A percentile compares a stretch with the other conserved stretches of the same genome.
Conservation (phyloP, 2,113 vertebrate species). For the human region DNA sequence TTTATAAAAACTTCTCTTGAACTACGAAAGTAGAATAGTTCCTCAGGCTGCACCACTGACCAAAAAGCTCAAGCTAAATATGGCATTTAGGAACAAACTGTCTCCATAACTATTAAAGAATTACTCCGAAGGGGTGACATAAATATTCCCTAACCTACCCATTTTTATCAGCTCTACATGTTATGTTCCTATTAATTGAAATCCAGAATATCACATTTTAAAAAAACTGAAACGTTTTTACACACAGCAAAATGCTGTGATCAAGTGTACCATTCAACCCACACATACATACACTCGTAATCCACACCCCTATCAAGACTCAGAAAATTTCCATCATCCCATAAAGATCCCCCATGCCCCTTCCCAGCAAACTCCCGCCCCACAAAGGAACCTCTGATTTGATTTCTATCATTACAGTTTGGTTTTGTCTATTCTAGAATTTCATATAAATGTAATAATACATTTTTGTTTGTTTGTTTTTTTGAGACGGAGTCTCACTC, state of each 20-base stretch:
- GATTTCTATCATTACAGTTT: slow-evolving; percentile 26
- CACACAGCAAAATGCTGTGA: not conserved
- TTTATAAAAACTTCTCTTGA: slow-evolving; percentile 27
- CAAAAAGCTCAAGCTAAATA: slow-evolving; percentile 28
- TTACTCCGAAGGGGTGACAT: not conserved
- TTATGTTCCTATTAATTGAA: not conserved
- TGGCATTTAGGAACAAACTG: not conserved
- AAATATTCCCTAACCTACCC: not conserved
- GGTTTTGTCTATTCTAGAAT: slow-evolving; percentile 48
- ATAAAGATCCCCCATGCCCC: not conserved
- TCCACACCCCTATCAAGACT: slow-evolving; percentile 13
- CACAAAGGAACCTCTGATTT: slow-evolving; percentile 17
- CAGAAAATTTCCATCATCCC: not conserved
- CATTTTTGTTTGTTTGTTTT: not conserved
- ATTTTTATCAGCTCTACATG: not conserved
- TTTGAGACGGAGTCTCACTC: too few relatives aligned
- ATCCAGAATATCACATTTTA: not conserved
- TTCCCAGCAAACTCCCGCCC: not conserved
- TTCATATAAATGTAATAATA: slow-evolving; percentile 36
- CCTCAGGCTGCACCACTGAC: not conserved
- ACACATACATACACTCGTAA: not conserved
- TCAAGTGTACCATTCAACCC: not conserved
- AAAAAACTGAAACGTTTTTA: not conserved
- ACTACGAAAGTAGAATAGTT: slow-evolving; percentile 36
- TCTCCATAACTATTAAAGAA: not conserved